Evolutionary conservation across 2,113 vertebrate genomes (phyloP).

Genomic region (Synchiropus splendidus): DNA sequence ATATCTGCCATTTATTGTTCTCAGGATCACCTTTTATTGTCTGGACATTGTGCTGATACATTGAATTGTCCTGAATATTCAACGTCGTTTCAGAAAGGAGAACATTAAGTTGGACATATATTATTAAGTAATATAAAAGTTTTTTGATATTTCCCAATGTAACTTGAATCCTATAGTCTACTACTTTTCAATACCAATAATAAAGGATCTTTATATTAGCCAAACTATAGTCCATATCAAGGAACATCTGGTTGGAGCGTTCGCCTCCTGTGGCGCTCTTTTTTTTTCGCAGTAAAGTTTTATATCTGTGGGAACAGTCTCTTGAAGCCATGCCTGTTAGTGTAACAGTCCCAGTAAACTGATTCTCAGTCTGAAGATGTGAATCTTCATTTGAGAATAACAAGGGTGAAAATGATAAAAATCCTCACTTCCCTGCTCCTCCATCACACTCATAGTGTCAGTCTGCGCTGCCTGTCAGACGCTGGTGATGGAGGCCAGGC

Average conservation of each 20-base stretch:
- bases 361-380: conserved; percentile 55
- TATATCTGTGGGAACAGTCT: conserved; percentile 71
- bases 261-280: conserved; percentile 41
- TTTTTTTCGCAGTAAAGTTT: conserved; percentile 64
- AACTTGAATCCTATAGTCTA: conserved; percentile 68
- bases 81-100: conserved; percentile 62
- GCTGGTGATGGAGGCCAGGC: conserved; percentile 98
- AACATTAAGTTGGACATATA: conserved; percentile 67
- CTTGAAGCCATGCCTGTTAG: conserved; percentile 73
- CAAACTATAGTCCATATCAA: conserved; percentile 60
- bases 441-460: conserved; percentile 33
- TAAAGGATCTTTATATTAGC: conserved; percentile 63
- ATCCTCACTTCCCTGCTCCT: conserved; percentile 32
- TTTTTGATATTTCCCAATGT: conserved; percentile 62
- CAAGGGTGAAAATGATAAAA: conserved; percentile 27
- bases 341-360: conserved; percentile 71
- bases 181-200: conserved; percentile 65
- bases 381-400: conserved; percentile 6
- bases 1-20: conserved; percentile 57
- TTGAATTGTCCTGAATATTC: conserved; percentile 61
- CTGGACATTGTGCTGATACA: conserved; percentile 64
- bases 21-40: conserved; percentile 57
- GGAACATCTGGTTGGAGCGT: conserved; percentile 45
- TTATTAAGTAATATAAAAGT: conserved; percentile 65
- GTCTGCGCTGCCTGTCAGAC: conserved; percentile 75